phyloP scores from a whole-genome alignment of 2,888 invertebrate species.

The Gymnoscelis rufifasciata region DNA sequence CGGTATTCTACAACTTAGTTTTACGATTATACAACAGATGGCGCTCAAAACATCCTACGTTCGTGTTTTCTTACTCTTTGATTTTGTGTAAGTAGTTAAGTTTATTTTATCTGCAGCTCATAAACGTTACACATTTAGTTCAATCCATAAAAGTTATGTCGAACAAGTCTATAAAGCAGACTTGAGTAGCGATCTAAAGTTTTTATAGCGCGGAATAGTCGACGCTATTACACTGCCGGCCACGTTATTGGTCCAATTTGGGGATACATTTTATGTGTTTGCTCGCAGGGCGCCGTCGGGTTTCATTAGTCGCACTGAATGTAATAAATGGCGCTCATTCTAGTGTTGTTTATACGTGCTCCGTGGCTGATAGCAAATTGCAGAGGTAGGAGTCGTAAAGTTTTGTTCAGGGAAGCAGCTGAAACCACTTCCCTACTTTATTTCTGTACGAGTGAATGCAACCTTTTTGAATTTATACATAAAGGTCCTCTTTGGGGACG shows the following conservation, averaged over 20 bases:
- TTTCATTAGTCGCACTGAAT: slow-evolving; percentile 57
- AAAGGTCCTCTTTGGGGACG: too few relatives aligned
- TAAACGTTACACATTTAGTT: slow-evolving; percentile 10
- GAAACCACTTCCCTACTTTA: too few relatives aligned
- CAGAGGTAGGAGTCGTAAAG: slow-evolving; percentile 21
- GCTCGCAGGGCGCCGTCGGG: slow-evolving; percentile 51
- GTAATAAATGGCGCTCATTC: slow-evolving; percentile 46
- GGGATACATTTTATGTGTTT: slow-evolving; percentile 59
- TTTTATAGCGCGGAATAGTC: slow-evolving; percentile 38
- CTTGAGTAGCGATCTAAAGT: slow-evolving; percentile 37
- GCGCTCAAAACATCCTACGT: slow-evolving; percentile 1
- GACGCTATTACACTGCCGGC: slow-evolving; percentile 44
- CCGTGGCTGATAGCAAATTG: slow-evolving; percentile 9
- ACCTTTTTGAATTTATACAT: too few relatives aligned
- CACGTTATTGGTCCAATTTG: slow-evolving; percentile 60
- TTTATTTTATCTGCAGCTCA: neutral
- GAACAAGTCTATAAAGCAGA: slow-evolving; percentile 17
- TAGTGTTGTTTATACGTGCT: slow-evolving; percentile 29
- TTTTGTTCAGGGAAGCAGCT: slow-evolving; percentile 4
- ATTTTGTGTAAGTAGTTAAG: too few relatives aligned
- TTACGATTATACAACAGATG: neutral
- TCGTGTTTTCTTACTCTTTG: neutral
- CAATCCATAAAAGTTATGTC: slow-evolving; percentile 11
- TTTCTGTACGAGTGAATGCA: too few relatives aligned
- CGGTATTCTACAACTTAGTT: neutral